A percentile compares a stretch with the other conserved stretches of the same genome.
Evolutionary conservation across 2,888 invertebrate genomes (phyloP).

Genomic region (Apodemia mormo): DNA sequence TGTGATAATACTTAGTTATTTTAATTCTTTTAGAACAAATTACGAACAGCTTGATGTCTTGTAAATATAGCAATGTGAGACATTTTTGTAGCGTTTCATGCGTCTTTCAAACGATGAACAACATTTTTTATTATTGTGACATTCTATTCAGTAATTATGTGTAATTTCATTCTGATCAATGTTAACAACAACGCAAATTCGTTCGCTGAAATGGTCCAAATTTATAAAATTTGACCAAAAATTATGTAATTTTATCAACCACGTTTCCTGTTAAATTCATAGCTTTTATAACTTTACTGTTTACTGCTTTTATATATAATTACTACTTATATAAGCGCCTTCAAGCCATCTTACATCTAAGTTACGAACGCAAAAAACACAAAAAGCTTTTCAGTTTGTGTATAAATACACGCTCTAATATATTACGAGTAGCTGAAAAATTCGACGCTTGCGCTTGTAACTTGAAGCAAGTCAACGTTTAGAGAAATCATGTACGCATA

Average conservation of each 20-base stretch:
- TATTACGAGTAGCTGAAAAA: too few relatives aligned
- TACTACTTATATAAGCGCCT: not conserved
- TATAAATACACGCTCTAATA: too few relatives aligned
- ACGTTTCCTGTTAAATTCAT: slow-evolving; percentile 2
- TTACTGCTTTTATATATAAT: not conserved
- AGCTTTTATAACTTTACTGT: not conserved
- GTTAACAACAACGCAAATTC: not conserved
- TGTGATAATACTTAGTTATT: too few relatives aligned
- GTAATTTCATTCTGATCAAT: not conserved
- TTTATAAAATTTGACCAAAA: slow-evolving; percentile 1
- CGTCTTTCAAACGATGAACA: too few relatives aligned
- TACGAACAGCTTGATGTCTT: too few relatives aligned
- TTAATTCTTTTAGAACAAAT: too few relatives aligned
- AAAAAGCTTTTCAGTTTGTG: too few relatives aligned
- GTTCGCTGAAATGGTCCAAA: not conserved
- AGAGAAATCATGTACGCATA: slow-evolving; percentile 35
- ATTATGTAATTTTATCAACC: slow-evolving; percentile 1
- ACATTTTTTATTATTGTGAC: not conserved
- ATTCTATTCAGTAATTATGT: not conserved
- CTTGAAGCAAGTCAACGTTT: not conserved
- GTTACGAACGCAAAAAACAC: too few relatives aligned
- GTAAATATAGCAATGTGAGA: too few relatives aligned
- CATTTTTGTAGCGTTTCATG: too few relatives aligned
- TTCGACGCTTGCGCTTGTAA: not conserved
- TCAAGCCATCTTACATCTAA: not conserved